Evolutionary conservation across 2,888 invertebrate species (phyloP), one percentile per base, ranked within the genome.

Genomic region (Nipponacmea schrenckii): DNA sequence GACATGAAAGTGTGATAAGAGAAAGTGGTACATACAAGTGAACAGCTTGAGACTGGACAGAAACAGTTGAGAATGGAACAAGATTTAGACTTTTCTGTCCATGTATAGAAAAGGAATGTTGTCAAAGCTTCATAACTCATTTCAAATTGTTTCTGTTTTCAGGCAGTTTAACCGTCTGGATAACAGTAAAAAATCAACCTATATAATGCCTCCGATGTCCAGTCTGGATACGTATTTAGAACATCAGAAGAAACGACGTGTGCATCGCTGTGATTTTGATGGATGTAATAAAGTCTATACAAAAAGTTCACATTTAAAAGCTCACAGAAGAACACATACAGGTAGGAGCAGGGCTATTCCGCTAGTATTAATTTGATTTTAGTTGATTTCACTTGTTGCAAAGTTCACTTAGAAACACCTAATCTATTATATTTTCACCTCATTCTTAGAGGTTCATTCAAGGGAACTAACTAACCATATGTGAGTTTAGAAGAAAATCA

Each of bases 201-300:
- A 66, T 69, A 71, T 72, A 69, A 72, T 64, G 27, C 67, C 71
- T 12, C 67, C 69, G 44, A 68, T 73, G 64, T 68, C 71, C 20
- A 71, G 64, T 14, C 68, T 69, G 39, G 81, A 82, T 27, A 73
- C 81, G 2, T 75, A 74, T 65, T 72, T 79, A 10, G 76, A 76
- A 67, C 74, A 76, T 64, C 80, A 84, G 72, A 81, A 82, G 72
- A 83, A 84, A 66, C 72, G 83, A 69, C 80, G 86, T 17, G 83
- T 85, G 7, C 87, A 87, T 74, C 71, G 84, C n/a, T 87, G 87
- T 79, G 85, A 86, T 71, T 86, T 84, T 77, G 83, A 85, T 15
- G 91, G 91, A 17, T 92, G 92, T 84, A 89, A 89, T 71, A 92
- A 92, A 85, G 91, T 91, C 20, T 92, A 92, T 85, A 91, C 91